Conservation (phyloP, 2,113 vertebrate species). For the Nannobrachium achirus region DNA sequence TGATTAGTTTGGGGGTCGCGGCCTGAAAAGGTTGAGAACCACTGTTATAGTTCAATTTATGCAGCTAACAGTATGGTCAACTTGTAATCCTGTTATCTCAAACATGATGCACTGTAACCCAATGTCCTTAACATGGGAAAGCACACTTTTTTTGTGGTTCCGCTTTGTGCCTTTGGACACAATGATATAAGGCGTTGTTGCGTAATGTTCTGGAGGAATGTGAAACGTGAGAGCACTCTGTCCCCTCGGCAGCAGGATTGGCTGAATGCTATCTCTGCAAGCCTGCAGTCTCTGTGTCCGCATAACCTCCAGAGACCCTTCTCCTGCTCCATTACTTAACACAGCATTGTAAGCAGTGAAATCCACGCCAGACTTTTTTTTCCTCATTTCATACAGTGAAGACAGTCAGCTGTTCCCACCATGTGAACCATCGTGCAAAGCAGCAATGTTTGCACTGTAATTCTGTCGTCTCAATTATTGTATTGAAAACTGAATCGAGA, state of each 20-base stretch:
- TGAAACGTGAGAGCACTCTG: neutral
- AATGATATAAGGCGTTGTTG: neutral
- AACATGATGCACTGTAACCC: neutral
- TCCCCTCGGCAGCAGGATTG: neutral
- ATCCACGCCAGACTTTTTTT: too few species aligned
- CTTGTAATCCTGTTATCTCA: neutral
- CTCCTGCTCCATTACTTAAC: too few species aligned
- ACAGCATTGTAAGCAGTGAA: too few species aligned
- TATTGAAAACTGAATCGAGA: too few species aligned
- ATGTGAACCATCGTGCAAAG: too few species aligned
- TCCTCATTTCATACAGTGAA: too few species aligned
- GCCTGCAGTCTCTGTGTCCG: neutral
- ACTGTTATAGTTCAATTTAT: too few species aligned
- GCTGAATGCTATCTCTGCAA: neutral
- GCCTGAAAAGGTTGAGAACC: too few species aligned
- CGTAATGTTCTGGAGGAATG: neutral
- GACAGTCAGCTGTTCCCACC: too few species aligned
- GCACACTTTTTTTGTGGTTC: neutral
- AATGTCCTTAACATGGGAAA: neutral
- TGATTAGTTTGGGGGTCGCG: too few species aligned
- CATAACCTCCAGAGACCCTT: neutral
- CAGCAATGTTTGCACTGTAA: too few species aligned
- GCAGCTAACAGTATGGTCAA: neutral
- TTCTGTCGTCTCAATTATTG: too few species aligned
- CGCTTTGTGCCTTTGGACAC: neutral